A percentile compares a stretch with the other conserved stretches of the same genome.
Evolutionary conservation across 2,888 invertebrate species (phyloP).

Genomic region (Clitarchus hookeri): DNA sequence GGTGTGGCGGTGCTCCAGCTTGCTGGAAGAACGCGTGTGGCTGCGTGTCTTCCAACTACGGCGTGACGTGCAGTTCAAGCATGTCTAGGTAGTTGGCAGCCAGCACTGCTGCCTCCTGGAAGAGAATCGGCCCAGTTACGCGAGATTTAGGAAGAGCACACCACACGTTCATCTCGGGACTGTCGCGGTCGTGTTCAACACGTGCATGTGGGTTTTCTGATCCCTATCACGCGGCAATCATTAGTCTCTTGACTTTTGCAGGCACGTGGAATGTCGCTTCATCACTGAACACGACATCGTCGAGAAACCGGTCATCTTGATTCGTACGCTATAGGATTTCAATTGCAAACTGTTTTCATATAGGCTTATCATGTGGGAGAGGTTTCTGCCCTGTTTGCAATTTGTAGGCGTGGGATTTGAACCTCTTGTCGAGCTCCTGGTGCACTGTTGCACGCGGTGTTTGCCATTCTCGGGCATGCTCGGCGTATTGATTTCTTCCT

Average conservation of each 20-base stretch:
- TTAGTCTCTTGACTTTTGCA: constrained; percentile 19
- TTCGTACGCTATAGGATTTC: background rate
- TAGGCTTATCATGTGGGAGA: background rate
- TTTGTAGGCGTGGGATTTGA: background rate
- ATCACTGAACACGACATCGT: background rate
- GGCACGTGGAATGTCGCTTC: constrained; percentile 19
- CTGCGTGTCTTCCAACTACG: background rate
- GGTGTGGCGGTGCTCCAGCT: background rate
- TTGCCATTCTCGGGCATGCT: background rate
- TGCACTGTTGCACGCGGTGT: background rate
- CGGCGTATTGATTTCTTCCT: background rate
- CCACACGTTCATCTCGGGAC: background rate
- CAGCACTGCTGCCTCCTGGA: background rate
- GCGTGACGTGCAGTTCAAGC: background rate
- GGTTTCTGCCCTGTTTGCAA: background rate
- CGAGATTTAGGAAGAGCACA: background rate
- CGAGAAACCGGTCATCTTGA: background rate
- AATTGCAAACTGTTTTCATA: background rate
- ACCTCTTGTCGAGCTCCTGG: background rate
- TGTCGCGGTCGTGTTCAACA: background rate
- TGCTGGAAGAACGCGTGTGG: background rate
- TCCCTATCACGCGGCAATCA: background rate
- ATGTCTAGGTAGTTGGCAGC: background rate
- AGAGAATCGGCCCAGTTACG: background rate
- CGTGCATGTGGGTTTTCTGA: background rate